Evolutionary conservation across 1,140 invertebrate species (phyloP), one percentile per base, ranked within the genome.

Genomic region (Pachypeltis micranthus): DNA sequence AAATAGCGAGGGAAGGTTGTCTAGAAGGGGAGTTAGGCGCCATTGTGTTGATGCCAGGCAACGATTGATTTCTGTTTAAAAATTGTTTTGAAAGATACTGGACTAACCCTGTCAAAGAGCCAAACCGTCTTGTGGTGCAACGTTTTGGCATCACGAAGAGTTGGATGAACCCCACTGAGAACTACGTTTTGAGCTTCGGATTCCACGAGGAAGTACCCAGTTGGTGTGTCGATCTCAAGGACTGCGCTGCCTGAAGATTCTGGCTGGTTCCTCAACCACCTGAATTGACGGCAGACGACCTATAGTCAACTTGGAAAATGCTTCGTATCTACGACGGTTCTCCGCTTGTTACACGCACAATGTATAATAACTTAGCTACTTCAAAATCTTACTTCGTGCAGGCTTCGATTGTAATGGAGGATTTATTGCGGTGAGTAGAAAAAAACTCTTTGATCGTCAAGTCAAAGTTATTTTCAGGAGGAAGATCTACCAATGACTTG

Each of bases 201-300:
- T 69, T 82, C 80, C 65, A 78, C 74, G 2, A 80, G 71, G n/a
- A 76, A 71, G 69, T 80, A 84, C 12, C 82, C 82, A 14, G 81
- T 77, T 1, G 82, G 82, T 19, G 81, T 71, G 47, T 81, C 76
- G 12, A 83, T 69, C 68, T 83, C 80, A 34, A 84, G 67, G 0
- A 81, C 78, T 10, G 79, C 74, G 14, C 80, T 69, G 14, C 80
- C 81, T 64, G 76, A 77, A 24, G 67, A 64, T 61, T 67, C 55
- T 54, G 71, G 68, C 54, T 69, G 68, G 7, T 70, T 63, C 21
- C 65, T 58, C n/a, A 70, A 64, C 73, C 75, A 77, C 29, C 73
- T 78, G 55, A 23, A 68, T 29, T 28, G 61, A 62, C n/a, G 25
- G 21, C 12, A 3, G 12, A 4, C n/a, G n/a, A n/a, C n/a, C n/a